Evolutionary conservation across 2,888 invertebrate species (phyloP), one percentile per base, ranked within the genome.

Genomic region (Chymomyza amoena): DNA sequence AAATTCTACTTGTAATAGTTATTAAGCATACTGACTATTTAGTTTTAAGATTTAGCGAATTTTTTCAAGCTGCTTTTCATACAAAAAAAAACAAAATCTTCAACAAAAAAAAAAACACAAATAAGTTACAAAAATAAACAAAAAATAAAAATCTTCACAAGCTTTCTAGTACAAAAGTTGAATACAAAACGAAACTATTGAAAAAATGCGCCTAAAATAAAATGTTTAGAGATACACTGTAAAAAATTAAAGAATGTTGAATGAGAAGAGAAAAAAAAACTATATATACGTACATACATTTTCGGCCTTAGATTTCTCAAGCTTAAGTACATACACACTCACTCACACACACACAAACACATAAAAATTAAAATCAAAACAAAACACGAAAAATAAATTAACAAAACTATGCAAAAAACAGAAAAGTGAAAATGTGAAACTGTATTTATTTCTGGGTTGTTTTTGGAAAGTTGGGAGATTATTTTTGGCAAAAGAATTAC

Each of bases 131-230:
- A 32, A 56, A 18, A 57, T 16, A 64, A 69, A 18, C 36, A 51
- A 50, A 32, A 56, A 18, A 57, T 18, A 64, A 69, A 18, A 54
- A 61, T 36, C 61, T 61, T 36, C 73, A 70, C 59, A 80, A 77
- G 87, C 84, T 88, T 86, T 79, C 77, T 81, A 85, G 85, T 85
- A 85, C 85, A 88, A 88, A 85, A 73, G 18, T 64, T 39, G 64
- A 51, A 54, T 32, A 32, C n/a, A 59, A 60, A 65, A 73, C 62
- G 64, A 61, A 66, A 70, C 20, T 18, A 36, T 62, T n/a, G 56
- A 68, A 76, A 69, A 77, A 69, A 63, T 65, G 65, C 71, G 72
- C 68, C 51, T 66, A 68, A 68, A 66, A 81, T 76, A 54, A 54
- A 54, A 54, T 54, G 10, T 54, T 18, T 54, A 54, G 39, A 15